phyloP scores from a whole-genome alignment of 2,113 vertebrate genomes.

The Megaptera novaeangliae region DNA sequence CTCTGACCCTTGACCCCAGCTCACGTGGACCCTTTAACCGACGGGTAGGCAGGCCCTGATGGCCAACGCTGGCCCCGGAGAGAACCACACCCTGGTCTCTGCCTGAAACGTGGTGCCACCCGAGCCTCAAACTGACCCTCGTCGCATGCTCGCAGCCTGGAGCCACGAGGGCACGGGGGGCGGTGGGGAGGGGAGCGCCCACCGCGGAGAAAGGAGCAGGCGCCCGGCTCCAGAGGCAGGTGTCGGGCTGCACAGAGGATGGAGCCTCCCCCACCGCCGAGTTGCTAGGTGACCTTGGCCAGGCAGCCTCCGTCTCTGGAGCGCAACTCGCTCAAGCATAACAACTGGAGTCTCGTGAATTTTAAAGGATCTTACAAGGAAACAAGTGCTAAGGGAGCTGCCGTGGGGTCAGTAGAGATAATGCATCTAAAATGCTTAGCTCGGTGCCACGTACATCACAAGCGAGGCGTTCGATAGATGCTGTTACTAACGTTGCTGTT shows the following conservation, averaged over 20 bases:
- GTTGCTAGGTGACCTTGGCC: background rate
- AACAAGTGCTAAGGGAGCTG: background rate
- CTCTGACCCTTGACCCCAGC: background rate
- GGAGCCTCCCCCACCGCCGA: fast-evolving
- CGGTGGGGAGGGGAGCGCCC: background rate
- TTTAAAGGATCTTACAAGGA: slow-evolving; percentile 35
- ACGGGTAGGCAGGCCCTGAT: background rate
- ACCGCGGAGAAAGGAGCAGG: too few relatives aligned
- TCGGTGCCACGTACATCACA: background rate
- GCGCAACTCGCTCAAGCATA: background rate
- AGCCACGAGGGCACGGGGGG: background rate
- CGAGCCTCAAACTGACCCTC: too few relatives aligned
- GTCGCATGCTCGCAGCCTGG: background rate
- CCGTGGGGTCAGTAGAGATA: slow-evolving; percentile 22
- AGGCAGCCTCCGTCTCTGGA: background rate
- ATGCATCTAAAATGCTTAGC: slow-evolving; percentile 11
- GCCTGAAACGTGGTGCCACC: background rate
- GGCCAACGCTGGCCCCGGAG: background rate
- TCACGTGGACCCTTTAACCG: background rate
- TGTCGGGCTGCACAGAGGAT: too few relatives aligned
- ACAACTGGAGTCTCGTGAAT: background rate
- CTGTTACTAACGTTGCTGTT: slow-evolving; percentile 42
- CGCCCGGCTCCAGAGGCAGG: fast-evolving
- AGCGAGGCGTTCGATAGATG: slow-evolving; percentile 26
- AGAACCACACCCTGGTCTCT: background rate